Evolutionary conservation across 2,888 invertebrate species (phyloP).

Genomic region (Leptinotarsa juncta): DNA sequence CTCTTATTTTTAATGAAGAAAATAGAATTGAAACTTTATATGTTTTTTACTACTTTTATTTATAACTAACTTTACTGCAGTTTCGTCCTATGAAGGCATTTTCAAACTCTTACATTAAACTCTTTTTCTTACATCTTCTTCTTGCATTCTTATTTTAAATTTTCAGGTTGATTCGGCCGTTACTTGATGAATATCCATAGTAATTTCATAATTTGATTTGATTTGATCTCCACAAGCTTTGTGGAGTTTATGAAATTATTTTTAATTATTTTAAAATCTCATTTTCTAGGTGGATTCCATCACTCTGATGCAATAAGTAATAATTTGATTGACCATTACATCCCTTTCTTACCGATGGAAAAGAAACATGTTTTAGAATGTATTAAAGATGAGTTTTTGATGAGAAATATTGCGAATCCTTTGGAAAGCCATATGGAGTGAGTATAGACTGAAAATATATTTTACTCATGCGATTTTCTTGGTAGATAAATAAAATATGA

Average conservation of each 20-base stretch:
- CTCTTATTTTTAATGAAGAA: too few species aligned
- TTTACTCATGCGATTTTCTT: neutral
- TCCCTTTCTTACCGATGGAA: constrained; percentile 95
- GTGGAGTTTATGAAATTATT: neutral
- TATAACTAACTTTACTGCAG: too few species aligned
- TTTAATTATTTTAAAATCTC: neutral
- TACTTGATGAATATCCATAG: too few species aligned
- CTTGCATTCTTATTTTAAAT: too few species aligned
- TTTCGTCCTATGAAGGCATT: too few species aligned
- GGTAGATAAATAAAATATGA: neutral
- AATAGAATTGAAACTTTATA: too few species aligned
- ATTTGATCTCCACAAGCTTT: too few species aligned
- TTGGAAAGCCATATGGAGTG: constrained; percentile 56
- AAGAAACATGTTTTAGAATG: constrained; percentile 84
- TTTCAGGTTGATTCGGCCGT: too few species aligned
- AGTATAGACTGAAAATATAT: constrained; percentile 38
- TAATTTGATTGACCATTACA: constrained; percentile 89
- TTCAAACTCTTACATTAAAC: too few species aligned
- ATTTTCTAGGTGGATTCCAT: constrained; percentile 79
- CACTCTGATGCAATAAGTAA: constrained; percentile 84
- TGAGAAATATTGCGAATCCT: constrained; percentile 51
- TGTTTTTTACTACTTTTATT: too few species aligned
- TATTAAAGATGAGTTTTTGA: constrained; percentile 74
- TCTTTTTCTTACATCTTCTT: too few species aligned
- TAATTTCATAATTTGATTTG: too few species aligned